A percentile compares a stretch with the other conserved stretches of the same genome.
These are phyloP conservation scores for Sus cebifrons DNA, from an alignment of 2,797 vertebrate species.

Conservation along the genomic window DNA sequence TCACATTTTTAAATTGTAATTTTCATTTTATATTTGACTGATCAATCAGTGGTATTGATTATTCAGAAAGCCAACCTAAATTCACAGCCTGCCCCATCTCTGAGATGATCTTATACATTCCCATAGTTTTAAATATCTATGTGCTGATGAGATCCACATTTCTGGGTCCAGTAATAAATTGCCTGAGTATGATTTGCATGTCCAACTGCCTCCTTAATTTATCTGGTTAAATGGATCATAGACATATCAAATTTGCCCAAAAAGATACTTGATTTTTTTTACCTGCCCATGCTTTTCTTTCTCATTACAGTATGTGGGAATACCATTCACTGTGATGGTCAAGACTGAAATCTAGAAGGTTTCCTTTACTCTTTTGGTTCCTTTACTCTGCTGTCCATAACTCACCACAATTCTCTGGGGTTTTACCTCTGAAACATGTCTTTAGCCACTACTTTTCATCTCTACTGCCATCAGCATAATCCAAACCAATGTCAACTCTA, in stretches of 20 bases:
- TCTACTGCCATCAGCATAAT: neutral
- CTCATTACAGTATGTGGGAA: neutral
- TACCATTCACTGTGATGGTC: neutral
- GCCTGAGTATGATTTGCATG: neutral
- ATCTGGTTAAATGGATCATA: neutral
- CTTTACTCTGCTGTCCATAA: neutral
- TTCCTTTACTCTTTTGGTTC: neutral
- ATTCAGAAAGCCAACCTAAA: neutral
- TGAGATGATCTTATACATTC: neutral
- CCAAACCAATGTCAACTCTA: neutral
- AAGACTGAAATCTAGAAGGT: neutral
- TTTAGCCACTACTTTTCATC: neutral
- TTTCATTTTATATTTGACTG: neutral
- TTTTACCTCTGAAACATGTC: slow-evolving; percentile 13
- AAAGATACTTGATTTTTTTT: neutral
- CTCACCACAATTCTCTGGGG: neutral
- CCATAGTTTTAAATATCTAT: neutral
- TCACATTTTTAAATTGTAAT: neutral
- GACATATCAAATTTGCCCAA: neutral
- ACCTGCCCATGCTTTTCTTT: neutral
- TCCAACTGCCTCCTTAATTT: neutral
- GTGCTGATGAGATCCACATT: neutral
- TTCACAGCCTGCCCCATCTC: neutral
- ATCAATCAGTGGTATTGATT: neutral
- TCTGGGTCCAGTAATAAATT: neutral